Conservation (phyloP, 2,113 vertebrate genomes). For the Capreolus pygargus region DNA sequence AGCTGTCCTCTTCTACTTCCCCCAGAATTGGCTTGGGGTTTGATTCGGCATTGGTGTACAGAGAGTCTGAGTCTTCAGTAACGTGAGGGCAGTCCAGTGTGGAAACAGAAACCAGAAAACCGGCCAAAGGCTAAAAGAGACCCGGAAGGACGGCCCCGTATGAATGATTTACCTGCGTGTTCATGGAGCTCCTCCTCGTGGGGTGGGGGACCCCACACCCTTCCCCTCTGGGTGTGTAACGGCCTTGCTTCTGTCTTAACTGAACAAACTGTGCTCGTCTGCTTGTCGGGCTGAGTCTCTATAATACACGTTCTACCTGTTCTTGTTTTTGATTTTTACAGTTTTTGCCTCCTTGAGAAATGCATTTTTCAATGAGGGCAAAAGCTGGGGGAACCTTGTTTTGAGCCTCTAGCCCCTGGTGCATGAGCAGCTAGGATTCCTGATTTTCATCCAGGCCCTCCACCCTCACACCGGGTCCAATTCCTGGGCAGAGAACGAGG, state of each 20-base stretch:
- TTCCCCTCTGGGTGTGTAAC: not conserved
- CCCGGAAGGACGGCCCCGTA: accelerated
- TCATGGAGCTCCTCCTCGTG: not conserved
- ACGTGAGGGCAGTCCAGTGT: not conserved
- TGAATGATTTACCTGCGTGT: accelerated
- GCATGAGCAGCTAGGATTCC: accelerated
- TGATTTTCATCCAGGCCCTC: not conserved
- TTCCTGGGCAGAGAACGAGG: not conserved
- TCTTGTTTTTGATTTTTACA: too few relatives aligned
- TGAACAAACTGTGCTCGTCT: not conserved
- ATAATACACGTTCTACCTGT: not conserved
- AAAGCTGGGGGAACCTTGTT: not conserved
- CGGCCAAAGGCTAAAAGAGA: not conserved
- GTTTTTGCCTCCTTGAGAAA: not conserved
- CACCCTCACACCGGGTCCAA: accelerated
- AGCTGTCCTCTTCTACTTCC: not conserved
- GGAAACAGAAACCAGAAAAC: not conserved
- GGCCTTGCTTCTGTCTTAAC: not conserved
- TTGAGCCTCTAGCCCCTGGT: not conserved
- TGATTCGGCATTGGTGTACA: not conserved
- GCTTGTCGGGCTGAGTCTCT: not conserved
- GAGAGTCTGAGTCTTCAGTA: not conserved
- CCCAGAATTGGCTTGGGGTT: not conserved
- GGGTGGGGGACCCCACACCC: not conserved
- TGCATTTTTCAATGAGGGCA: not conserved